phyloP scores from a whole-genome alignment of 2,797 vertebrate genomes.

The Alfaro cultratus region DNA sequence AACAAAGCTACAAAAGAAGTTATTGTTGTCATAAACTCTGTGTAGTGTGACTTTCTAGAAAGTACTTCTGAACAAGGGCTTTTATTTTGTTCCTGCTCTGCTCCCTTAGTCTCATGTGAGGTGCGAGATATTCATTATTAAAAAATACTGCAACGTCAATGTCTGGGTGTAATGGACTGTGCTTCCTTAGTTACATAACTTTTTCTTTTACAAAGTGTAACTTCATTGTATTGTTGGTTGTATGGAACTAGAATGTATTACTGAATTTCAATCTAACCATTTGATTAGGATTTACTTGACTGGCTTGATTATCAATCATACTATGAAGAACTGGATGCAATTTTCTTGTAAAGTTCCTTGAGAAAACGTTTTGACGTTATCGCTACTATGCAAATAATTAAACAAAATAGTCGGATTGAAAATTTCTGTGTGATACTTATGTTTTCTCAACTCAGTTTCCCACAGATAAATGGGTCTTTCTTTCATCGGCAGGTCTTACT shows the following conservation, averaged over 20 bases:
- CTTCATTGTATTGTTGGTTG: not conserved
- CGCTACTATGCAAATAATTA: not conserved
- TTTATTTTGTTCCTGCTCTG: not conserved
- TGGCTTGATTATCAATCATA: not conserved
- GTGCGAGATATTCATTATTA: not conserved
- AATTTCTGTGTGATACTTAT: not conserved
- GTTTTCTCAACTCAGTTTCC: not conserved
- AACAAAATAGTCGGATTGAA: not conserved
- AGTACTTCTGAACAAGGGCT: not conserved
- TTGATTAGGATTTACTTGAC: not conserved
- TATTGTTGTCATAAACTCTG: not conserved
- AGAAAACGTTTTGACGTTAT: not conserved
- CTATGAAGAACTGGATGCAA: not conserved
- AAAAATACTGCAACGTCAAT: not conserved
- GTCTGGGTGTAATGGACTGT: not conserved
- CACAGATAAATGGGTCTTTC: not conserved
- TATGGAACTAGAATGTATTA: not conserved
- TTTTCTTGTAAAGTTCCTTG: not conserved
- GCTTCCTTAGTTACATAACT: not conserved
- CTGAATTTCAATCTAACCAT: not conserved
- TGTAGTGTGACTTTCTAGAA: not conserved
- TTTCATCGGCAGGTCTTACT: slow-evolving; percentile 15
- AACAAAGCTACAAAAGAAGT: not conserved
- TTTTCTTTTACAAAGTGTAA: not conserved
- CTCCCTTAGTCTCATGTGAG: not conserved